Evolutionary conservation across 1,140 invertebrate species (phyloP).

Genomic region (Atopsyche davidsoni): DNA sequence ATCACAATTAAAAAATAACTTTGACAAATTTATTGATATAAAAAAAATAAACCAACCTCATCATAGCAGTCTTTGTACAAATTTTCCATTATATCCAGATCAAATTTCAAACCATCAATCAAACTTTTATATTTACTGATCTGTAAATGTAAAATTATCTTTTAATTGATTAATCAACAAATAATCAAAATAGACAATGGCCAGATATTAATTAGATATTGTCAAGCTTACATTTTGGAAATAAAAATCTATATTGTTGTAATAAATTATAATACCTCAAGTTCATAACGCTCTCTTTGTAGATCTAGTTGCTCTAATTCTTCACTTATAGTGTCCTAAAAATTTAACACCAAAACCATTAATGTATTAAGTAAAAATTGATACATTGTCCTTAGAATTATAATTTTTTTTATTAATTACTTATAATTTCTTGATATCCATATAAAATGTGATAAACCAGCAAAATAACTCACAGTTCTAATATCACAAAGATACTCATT

Average conservation of each 20-base stretch:
- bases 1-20: not conserved
- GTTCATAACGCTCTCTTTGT: no score
- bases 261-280: no score
- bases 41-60: no score
- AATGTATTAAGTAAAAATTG: no score
- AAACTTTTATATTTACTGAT: slow-evolving; percentile 14
- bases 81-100: slow-evolving; percentile 25
- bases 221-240: no score
- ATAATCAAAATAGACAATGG: slow-evolving; percentile 9
- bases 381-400: no score
- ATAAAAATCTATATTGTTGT: no score
- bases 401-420: slow-evolving; percentile 10
- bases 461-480: not conserved
- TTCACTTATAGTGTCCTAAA: no score
- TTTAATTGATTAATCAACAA: slow-evolving; percentile 1
- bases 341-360: no score
- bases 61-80: slow-evolving; percentile 25
- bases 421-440: slow-evolving; percentile 5
- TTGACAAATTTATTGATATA: no score
- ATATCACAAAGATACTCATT: slow-evolving; percentile 4
- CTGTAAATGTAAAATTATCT: slow-evolving; percentile 17
- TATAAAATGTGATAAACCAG: slow-evolving; percentile 1
- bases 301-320: no score
- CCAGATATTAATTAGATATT: no score
- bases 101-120: slow-evolving; percentile 22